A percentile compares a stretch with the other conserved stretches of the same genome.
Conservation (phyloP, 1,140 invertebrate genomes). For the Asobara japonica region DNA sequence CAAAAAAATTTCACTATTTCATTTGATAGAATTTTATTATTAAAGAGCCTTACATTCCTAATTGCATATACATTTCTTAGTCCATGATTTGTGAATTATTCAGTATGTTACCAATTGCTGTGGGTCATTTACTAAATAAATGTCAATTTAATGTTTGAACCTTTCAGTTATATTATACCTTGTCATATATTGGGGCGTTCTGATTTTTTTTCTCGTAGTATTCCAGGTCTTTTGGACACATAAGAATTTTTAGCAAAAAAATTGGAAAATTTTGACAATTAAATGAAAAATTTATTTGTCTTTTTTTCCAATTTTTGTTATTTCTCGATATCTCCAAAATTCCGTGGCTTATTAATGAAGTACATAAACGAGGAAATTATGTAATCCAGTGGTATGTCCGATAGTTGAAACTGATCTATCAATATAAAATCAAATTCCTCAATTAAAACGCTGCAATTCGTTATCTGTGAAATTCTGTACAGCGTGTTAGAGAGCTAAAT, state of each 20-base stretch:
- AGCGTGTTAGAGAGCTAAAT: constrained; percentile 34
- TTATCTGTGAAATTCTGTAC: constrained; percentile 43
- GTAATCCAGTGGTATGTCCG: constrained; percentile 5
- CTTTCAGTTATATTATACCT: too few relatives aligned
- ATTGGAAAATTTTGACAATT: too few relatives aligned
- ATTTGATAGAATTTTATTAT: background rate
- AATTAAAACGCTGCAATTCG: background rate
- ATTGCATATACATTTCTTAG: constrained; percentile 10
- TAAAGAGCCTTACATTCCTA: background rate
- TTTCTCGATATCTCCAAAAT: too few relatives aligned
- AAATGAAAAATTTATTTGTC: too few relatives aligned
- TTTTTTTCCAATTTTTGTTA: too few relatives aligned
- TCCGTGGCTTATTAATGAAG: too few relatives aligned
- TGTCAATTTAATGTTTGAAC: background rate
- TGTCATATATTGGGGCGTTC: too few relatives aligned
- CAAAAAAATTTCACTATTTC: constrained; percentile 20
- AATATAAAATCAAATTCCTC: background rate
- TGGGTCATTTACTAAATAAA: background rate
- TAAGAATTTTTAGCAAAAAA: too few relatives aligned
- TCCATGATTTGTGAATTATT: background rate
- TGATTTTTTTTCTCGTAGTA: too few relatives aligned
- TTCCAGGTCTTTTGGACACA: too few relatives aligned
- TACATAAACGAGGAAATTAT: constrained; percentile 14
- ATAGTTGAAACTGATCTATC: background rate
- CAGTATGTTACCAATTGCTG: background rate